Evolutionary conservation across 2,797 vertebrate species (phyloP), one percentile per base, ranked within the genome.

Genomic region (Lophotriccus pileatus): DNA sequence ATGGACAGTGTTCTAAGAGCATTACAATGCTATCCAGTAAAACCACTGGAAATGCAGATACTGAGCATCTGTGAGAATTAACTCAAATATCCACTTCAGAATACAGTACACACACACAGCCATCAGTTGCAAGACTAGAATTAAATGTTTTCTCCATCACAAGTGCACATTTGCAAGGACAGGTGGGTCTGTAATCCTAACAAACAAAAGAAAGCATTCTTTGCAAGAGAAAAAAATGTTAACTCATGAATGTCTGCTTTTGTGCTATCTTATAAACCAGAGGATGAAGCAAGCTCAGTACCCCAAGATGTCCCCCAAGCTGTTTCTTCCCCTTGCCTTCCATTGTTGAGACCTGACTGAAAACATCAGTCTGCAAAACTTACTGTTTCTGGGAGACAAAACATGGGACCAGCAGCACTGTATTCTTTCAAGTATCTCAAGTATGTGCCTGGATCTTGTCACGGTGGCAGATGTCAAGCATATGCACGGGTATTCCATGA

Each of bases 1-100:
- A 23, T 4, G 30, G 7, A 37, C 60, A 36, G 36, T 47, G 77
- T 80, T 92, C 39, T 27, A 85, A 88, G 77, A 85, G 52, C 55
- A 66, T 95, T 97, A 96, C 88, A 89, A 21, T 52, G 69, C 82
- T 58, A 39, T 84, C 63, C 89, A 94, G 92, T 83, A 85, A 96
- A 97, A 93, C 37, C 59, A 79, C 3, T 76, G 90, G 66, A 84
- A 73, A 59, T 55, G n/a, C 72, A 58, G 74, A 83, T 52, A 55
- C 55, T 44, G 56, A 84, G 47, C 73, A 84, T 66, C 84, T 90
- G 87, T 41, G 82, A 84, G 84, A 96, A 96, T 89, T 81, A 83
- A 76, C 68, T 89, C 94, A 92, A 89, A 92, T 94, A 76, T 66
- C 79, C 91, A 84, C 66, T 75, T 63, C 76, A 85, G 95, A 83